Conservation (phyloP, 2,797 vertebrate species). For the Poeciliopsis gracilis region DNA sequence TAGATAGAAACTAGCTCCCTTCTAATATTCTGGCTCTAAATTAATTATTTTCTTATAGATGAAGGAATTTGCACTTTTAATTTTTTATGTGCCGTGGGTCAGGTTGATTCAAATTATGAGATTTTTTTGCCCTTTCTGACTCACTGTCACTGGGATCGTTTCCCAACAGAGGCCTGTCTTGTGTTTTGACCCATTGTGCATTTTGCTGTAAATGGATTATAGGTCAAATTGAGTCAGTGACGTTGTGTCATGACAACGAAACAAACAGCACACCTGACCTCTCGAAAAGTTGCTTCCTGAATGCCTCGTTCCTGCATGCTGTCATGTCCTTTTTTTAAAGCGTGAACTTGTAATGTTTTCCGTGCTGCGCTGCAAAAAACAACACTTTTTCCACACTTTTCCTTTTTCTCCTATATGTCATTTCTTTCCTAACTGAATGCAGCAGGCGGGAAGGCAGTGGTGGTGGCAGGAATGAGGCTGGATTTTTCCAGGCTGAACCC, state of each 20-base stretch:
- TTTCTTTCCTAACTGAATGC: constrained; percentile 61
- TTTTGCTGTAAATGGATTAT: constrained; percentile 62
- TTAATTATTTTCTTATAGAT: constrained; percentile 3
- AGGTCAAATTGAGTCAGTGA: constrained; percentile 65
- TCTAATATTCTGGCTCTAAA: background rate
- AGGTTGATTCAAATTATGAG: background rate
- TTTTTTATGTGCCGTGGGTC: constrained; percentile 3
- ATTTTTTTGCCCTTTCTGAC: background rate
- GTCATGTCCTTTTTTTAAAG: constrained; percentile 49
- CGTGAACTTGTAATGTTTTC: constrained; percentile 53
- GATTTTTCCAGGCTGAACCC: constrained; percentile 68
- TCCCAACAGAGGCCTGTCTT: constrained; percentile 48
- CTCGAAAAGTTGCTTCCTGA: constrained; percentile 39
- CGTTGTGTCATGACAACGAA: constrained; percentile 63
- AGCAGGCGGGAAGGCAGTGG: constrained; percentile 44
- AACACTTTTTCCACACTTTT: constrained; percentile 36
- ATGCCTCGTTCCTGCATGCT: background rate
- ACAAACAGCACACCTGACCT: constrained; percentile 53
- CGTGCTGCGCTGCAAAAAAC: constrained; percentile 38
- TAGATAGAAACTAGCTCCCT: background rate
- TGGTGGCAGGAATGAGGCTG: constrained; percentile 35
- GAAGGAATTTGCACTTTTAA: background rate
- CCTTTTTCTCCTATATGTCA: constrained; percentile 10
- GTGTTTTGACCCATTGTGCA: constrained; percentile 41
- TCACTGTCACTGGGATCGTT: constrained; percentile 12